Evolutionary conservation across 2,888 invertebrate species (phyloP).

Genomic region (Pimpla rufipes): DNA sequence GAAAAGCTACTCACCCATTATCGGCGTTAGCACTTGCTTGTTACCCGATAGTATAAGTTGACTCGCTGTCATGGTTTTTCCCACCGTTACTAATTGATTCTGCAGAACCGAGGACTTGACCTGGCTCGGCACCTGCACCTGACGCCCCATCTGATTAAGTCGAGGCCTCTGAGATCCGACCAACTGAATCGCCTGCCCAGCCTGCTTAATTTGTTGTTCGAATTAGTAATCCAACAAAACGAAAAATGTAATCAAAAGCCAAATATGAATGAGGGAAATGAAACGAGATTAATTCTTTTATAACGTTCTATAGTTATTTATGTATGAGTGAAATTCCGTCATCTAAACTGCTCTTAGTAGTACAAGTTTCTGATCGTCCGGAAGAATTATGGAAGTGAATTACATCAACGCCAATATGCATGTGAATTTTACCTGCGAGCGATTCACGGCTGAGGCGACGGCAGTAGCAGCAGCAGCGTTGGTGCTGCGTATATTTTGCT

Average conservation of each 20-base stretch:
- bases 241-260: too few species aligned
- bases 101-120: constrained; percentile 82
- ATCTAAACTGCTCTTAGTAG: too few species aligned
- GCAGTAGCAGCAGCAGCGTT: constrained; percentile 80
- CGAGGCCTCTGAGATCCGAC: constrained; percentile 84
- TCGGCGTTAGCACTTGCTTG: constrained; percentile 84
- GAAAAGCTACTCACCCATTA: constrained; percentile 80
- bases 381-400: not conserved
- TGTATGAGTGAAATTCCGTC: too few species aligned
- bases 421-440: constrained; percentile 49
- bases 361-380: too few species aligned
- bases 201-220: constrained; percentile 69
- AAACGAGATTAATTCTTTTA: too few species aligned
- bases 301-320: too few species aligned
- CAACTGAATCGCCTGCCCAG: constrained; percentile 83
- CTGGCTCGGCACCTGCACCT: constrained; percentile 82
- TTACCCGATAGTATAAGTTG: constrained; percentile 83
- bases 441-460: constrained; percentile 78
- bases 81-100: constrained; percentile 83
- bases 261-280: too few species aligned
- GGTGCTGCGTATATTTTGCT: constrained; percentile 82
- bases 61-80: constrained; percentile 83
- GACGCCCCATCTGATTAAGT: constrained; percentile 83
- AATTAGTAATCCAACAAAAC: not conserved
- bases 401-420: not conserved